Evolutionary conservation across 2,113 vertebrate species (phyloP), one percentile per base, ranked within the genome.

Genomic region (Mus spicilegus): DNA sequence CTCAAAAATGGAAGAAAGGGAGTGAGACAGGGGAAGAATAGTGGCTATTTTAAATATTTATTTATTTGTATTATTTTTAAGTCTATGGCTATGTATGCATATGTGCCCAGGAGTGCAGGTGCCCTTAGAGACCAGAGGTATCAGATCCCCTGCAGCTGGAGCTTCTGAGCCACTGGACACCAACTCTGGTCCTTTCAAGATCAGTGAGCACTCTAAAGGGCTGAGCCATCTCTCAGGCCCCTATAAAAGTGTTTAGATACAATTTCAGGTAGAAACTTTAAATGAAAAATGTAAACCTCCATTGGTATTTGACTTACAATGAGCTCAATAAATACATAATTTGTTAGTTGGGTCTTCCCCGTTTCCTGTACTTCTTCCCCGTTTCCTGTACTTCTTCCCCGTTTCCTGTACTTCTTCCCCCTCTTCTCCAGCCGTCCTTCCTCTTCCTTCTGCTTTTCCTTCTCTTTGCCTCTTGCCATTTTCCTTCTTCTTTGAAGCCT

Each of bases 241-340:
- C 42, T 87, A 51, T 49, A 51, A 12, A 30, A 65, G 39, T 30
- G 17, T 65, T 46, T 72, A 85, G 73, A 33, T 82, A 82, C 58
- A 91, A 75, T 69, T 58, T 65, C 51, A 70, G 42, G 14, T 65
- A 73, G 89, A 93, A 93, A 87, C 17, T 75, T 87, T 54, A 87
- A 76, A 22, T 75, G 56, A 87, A 20, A 33, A 73, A 30, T 58
- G n/a, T 81, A 67, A 76, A 86, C 46, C 75, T 89, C 58, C 20
- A 22, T 51, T 87, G 17, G 10, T 49, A 22, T 69, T 19, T 94
- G 51, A 26, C 67, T 85, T 33, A 51, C 49, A 65, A 72, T 46
- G 90, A 33, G 24, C 42, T 89, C 63, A 69, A 26, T 78, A 89
- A 93, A 58, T 69, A 42, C 3, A 49, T 24, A 7, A 10, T 58